Evolutionary conservation across 2,797 vertebrate genomes (phyloP).

Genomic region (Aphelocoma californica): DNA sequence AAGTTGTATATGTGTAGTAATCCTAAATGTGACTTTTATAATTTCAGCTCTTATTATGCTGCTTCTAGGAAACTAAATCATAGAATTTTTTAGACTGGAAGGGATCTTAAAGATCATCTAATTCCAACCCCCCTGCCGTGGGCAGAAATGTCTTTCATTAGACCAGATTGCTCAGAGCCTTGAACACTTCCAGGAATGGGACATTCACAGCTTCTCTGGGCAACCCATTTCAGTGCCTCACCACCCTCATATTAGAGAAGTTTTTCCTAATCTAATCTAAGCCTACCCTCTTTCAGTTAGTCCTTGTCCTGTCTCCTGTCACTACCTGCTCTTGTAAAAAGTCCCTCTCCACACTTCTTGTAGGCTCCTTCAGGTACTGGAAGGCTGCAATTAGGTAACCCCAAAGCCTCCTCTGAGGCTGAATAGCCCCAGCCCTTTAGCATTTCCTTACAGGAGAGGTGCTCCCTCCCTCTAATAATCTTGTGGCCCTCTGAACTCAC

Average conservation of each 20-base stretch:
- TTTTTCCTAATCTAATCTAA: not conserved
- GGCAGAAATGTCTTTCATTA: not conserved
- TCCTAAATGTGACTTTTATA: not conserved
- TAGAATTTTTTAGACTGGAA: not conserved
- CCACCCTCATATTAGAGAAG: too few species aligned
- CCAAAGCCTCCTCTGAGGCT: not conserved
- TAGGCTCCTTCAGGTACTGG: not conserved
- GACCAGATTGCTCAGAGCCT: not conserved
- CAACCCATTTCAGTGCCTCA: not conserved
- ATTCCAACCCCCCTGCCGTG: not conserved
- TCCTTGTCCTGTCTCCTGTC: not conserved
- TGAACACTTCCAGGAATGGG: not conserved
- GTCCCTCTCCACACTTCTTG: not conserved
- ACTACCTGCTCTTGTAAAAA: not conserved
- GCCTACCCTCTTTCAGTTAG: not conserved
- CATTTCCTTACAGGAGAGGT: not conserved
- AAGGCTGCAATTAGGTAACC: not conserved
- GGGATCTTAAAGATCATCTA: not conserved
- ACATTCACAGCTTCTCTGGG: not conserved
- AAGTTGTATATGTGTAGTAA: not conserved
- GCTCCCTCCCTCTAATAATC: not conserved
- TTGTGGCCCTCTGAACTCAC: not conserved
- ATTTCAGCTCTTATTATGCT: not conserved
- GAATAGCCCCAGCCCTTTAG: not conserved
- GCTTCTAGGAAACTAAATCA: not conserved